Conservation (phyloP, 2,888 invertebrate genomes). For the Caenorhabditis wallacei region DNA sequence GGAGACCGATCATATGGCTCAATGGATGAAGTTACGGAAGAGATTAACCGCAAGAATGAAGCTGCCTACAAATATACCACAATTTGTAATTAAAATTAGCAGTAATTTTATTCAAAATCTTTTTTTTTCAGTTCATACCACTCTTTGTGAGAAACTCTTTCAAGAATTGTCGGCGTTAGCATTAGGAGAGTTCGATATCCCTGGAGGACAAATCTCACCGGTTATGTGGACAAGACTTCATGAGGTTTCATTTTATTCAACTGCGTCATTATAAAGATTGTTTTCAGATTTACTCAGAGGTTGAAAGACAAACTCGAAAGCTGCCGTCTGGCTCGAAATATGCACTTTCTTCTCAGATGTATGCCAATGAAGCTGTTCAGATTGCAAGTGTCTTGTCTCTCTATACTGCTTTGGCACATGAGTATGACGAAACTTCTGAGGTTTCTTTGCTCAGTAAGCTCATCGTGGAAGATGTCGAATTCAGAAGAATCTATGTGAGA, state of each 20-base stretch:
- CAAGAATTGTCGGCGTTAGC: conserved; percentile 48
- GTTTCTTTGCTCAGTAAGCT: conserved; percentile 55
- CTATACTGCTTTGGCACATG: conserved; percentile 57
- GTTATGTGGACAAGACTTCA: conserved; percentile 60
- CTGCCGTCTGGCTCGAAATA: conserved; percentile 42
- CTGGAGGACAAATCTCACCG: conserved; percentile 52
- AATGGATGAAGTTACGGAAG: conserved; percentile 2
- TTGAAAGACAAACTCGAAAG: conserved; percentile 55
- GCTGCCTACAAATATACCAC: conserved; percentile 55
- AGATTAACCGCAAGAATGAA: conserved; percentile 37
- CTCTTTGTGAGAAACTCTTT: conserved; percentile 56
- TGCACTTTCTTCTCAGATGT: conserved; percentile 43
- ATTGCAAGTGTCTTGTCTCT: conserved; percentile 51
- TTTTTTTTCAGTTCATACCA: conserved; percentile 55
- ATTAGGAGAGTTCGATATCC: conserved; percentile 53
- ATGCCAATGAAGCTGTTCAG: conserved; percentile 66
- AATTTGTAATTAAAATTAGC: conserved; percentile 27
- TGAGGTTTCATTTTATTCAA: conserved; percentile 23
- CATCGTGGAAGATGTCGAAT: conserved; percentile 56
- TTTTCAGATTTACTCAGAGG: conserved; percentile 50
- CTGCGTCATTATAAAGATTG: neutral
- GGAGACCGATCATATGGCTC: conserved; percentile 21
- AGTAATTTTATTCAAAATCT: neutral
- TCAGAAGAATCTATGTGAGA: conserved; percentile 58
- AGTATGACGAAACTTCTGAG: conserved; percentile 44